phyloP scores from a whole-genome alignment of 2,888 invertebrate genomes.

The Andrena marginata region DNA sequence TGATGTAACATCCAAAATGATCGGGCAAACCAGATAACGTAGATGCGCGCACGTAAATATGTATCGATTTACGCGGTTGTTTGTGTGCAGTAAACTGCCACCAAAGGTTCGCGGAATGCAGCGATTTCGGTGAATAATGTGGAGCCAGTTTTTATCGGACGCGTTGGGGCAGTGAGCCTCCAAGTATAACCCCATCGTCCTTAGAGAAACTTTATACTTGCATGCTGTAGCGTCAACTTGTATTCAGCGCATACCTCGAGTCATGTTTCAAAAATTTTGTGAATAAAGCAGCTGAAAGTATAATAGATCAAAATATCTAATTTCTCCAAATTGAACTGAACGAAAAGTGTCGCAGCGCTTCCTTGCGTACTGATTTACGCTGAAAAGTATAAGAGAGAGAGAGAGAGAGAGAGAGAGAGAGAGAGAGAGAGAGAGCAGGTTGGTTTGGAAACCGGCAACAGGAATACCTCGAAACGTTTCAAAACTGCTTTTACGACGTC shows the following conservation, averaged over 20 bases:
- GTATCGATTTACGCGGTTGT: slow-evolving; percentile 37
- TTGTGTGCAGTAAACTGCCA: background rate
- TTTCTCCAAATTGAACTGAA: background rate
- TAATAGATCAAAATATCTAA: too few species aligned
- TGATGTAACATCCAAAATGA: slow-evolving; percentile 54
- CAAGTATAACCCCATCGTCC: background rate
- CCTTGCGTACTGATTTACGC: background rate
- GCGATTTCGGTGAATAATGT: slow-evolving; percentile 19
- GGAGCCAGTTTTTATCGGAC: background rate
- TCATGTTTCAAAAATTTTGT: too few species aligned
- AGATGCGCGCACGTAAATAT: slow-evolving; percentile 46
- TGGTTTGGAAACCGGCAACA: slow-evolving; percentile 37
- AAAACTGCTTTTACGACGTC: slow-evolving; percentile 60
- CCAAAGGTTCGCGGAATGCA: background rate
- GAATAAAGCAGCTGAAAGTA: too few species aligned
- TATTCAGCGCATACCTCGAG: too few species aligned
- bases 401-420: too few species aligned
- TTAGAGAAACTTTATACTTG: too few species aligned
- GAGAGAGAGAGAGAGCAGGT: slow-evolving; percentile 12
- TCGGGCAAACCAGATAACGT: slow-evolving; percentile 44
- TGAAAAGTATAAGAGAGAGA: slow-evolving; percentile 12
- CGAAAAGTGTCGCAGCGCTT: background rate
- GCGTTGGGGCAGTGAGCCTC: too few species aligned
- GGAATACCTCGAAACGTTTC: slow-evolving; percentile 51
- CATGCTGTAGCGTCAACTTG: too few species aligned